These are phyloP conservation scores for Drosophila kanapiae DNA, from an alignment of 1,140 invertebrate species.

Conservation along the genomic window DNA sequence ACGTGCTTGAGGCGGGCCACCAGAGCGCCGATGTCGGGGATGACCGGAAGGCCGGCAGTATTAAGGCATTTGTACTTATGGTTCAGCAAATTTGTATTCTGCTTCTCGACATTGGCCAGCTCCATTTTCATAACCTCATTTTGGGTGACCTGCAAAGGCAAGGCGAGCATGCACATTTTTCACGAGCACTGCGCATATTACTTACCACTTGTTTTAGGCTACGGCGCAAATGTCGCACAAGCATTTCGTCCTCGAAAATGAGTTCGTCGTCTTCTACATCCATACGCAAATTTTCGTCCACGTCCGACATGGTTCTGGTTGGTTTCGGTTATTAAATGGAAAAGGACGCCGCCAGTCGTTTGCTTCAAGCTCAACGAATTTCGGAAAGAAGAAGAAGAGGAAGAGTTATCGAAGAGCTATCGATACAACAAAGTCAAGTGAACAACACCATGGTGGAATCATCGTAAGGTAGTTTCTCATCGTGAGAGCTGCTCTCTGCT, in stretches of 20 bases:
- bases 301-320: not conserved
- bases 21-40: not conserved
- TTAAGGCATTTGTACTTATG: not conserved
- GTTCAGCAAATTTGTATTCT: not conserved
- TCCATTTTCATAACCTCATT: not conserved
- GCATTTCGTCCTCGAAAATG: not conserved
- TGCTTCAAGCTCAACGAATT: not conserved
- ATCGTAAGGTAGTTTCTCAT: too few relatives aligned
- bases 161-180: not conserved
- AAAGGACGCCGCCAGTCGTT: not conserved
- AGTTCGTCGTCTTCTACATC: too few relatives aligned
- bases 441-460: too few relatives aligned
- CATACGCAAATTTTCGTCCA: not conserved
- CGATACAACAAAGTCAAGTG: not conserved
- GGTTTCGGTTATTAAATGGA: not conserved
- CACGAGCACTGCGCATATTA: too few relatives aligned
- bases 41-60: not conserved
- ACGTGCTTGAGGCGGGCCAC: not conserved
- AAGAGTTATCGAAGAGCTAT: not conserved
- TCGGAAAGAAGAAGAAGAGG: too few relatives aligned
- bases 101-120: not conserved
- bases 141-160: not conserved
- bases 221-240: not conserved
- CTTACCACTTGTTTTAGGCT: not conserved
- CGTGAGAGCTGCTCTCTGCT: too few relatives aligned